Percentiles rank a stretch among this genome's conserved stretches.
phyloP scores from a whole-genome alignment of 2,888 invertebrate species.

The Polydrusus tereticollis region DNA sequence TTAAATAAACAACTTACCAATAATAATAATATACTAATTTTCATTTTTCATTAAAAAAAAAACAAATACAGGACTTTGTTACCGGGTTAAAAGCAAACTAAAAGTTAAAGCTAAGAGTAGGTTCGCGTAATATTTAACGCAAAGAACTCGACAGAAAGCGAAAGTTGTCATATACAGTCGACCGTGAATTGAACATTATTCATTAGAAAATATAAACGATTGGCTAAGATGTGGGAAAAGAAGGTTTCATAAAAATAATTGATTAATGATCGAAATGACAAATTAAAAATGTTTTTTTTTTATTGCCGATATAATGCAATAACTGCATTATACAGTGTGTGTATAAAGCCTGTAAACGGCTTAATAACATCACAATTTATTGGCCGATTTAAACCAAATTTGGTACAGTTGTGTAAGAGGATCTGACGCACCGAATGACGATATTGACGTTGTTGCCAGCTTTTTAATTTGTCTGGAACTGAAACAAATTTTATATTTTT shows the following conservation, averaged over 20 bases:
- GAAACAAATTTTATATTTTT: no score
- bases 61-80: no score
- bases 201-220: slow-evolving; percentile 13
- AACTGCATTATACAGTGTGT: not conserved
- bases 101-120: no score
- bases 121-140: not conserved
- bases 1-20: no score
- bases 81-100: not conserved
- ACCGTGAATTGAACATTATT: slow-evolving; percentile 33
- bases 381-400: no score
- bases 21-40: not conserved
- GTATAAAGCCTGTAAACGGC: no score
- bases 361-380: no score
- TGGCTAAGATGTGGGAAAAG: slow-evolving; percentile 25
- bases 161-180: slow-evolving; percentile 33
- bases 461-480: no score
- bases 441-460: no score
- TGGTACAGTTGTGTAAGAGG: no score
- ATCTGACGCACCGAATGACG: no score
- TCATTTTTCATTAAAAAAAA: not conserved
- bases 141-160: slow-evolving; percentile 32
- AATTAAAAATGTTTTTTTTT: slow-evolving; percentile 6
- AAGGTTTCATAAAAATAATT: slow-evolving; percentile 25
- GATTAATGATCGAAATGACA: slow-evolving; percentile 31
- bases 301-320: not conserved